Base-by-base conservation (phyloP, 2,113 vertebrate genomes). In the Gnathonemus echidnorhynchus region DNA sequence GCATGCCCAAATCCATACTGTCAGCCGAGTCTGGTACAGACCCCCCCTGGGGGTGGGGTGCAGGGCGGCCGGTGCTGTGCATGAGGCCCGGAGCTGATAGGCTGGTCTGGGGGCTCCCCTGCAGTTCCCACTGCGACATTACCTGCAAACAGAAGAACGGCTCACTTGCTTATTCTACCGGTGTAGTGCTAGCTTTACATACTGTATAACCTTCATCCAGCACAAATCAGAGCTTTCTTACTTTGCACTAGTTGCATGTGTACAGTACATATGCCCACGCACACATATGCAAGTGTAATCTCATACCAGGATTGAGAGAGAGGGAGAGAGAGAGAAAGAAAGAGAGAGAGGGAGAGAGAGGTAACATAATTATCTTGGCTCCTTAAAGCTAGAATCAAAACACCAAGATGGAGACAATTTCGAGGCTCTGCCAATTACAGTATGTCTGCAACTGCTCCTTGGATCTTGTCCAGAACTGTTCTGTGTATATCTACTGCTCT, bases 1-100 rank as follows among this genome's bases (percentile, higher is more conserved):
- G 98, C 95, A 98, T 99, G 94, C 97, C 96, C 48, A 98, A 97
- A 94, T 99, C 98, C 92, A 98, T 98, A 94, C 97, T 97, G 93
- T 99, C 98, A 84, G 97, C 95, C 94, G 98, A 98, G 93, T 99
- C 98, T 0, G 98, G 97, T 92, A 97, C 98, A 48, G 98, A 98
- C 48, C 97, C 97, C 94, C 97, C 97, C 94, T 98, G 98, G 95
- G 95, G 96, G 2, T 94, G 97, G 92, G 96, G 91, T 48, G 97
- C 96, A 46, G 97, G 97, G 91, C 98, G 98, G 77, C 97, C 96
- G 15, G 97, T 96, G 88, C 96, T 97, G 88, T 98, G 97, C 0
- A 97, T 96, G 88, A 97, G 91, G 80, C 97, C 96, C 5, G 96
- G 95, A 92, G 97, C 97, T 19, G 97, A 97, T 80, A 98, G 93